These are phyloP conservation scores for Brachionichthys hirsutus DNA, from an alignment of 2,113 vertebrate genomes.

Conservation along the genomic window DNA sequence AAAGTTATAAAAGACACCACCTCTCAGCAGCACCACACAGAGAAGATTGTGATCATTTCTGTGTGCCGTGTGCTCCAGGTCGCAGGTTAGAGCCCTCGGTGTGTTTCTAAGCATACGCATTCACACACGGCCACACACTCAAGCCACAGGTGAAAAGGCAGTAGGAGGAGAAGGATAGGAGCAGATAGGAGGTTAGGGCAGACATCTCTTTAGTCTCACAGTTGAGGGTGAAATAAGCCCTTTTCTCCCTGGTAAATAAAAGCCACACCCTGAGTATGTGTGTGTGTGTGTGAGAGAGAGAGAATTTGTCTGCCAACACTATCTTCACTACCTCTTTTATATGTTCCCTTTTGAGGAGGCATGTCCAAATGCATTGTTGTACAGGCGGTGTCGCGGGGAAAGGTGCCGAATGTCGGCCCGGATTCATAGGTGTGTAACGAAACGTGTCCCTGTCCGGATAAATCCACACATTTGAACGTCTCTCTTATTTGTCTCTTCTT, in stretches of 20 bases:
- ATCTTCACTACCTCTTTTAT: neutral
- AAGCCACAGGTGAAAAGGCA: constrained; percentile 53
- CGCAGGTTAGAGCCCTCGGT: constrained; percentile 64
- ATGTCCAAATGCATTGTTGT: too few relatives aligned
- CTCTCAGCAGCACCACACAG: constrained; percentile 66
- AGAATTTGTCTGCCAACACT: constrained; percentile 22
- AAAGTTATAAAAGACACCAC: constrained; percentile 71
- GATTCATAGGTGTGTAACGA: too few relatives aligned
- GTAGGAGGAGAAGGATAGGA: constrained; percentile 43
- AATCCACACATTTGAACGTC: too few relatives aligned
- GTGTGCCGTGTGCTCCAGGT: constrained; percentile 61
- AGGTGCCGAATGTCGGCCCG: too few relatives aligned
- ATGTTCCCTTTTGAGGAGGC: neutral
- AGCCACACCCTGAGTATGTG: constrained; percentile 56
- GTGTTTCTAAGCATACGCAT: constrained; percentile 45
- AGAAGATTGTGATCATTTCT: constrained; percentile 70
- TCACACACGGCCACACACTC: constrained; percentile 24
- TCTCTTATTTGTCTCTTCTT: too few relatives aligned
- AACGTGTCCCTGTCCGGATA: too few relatives aligned
- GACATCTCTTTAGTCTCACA: constrained; percentile 80
- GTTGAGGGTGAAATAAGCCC: constrained; percentile 68
- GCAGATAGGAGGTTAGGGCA: constrained; percentile 66
- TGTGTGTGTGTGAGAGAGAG: constrained; percentile 32
- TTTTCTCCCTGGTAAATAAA: constrained; percentile 71
- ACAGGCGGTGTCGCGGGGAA: too few relatives aligned